Conservation (phyloP, 2,797 vertebrate genomes). For the Stomatorhinus walkeri region DNA sequence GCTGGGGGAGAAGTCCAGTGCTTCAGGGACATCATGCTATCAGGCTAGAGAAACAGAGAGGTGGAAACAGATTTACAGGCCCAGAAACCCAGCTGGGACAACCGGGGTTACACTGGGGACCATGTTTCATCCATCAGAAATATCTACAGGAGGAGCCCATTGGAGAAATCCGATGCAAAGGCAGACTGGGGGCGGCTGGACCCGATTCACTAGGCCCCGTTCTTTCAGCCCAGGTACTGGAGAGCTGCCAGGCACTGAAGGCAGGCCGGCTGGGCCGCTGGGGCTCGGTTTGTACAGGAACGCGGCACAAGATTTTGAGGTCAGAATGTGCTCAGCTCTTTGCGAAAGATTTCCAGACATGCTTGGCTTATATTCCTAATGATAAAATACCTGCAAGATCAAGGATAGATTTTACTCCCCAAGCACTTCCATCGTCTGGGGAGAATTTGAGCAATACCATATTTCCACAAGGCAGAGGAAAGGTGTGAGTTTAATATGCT, state of each 20-base stretch:
- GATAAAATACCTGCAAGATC: conserved; percentile 15
- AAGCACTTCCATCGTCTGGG: conserved; percentile 5
- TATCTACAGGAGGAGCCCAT: background rate
- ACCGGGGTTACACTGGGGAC: background rate
- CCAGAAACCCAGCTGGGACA: background rate
- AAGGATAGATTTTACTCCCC: conserved; percentile 1
- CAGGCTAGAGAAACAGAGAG: conserved; percentile 7
- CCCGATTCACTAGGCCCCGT: background rate
- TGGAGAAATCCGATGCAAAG: conserved; percentile 56
- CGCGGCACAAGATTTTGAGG: conserved; percentile 1
- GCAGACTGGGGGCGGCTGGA: conserved; percentile 63
- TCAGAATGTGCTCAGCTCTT: background rate
- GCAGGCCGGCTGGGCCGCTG: background rate
- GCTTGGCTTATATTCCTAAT: conserved; percentile 10
- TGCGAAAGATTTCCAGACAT: background rate
- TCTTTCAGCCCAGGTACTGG: background rate
- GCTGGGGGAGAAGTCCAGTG: background rate
- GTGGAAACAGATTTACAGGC: background rate
- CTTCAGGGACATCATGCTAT: background rate
- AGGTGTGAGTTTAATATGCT: background rate
- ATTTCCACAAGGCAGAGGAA: background rate
- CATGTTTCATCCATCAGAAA: conserved; percentile 5
- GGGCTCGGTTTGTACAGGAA: conserved; percentile 12
- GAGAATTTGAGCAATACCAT: conserved; percentile 2
- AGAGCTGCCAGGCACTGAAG: background rate